Evolutionary conservation across 2,797 vertebrate species (phyloP).

Genomic region (Sebastiscus albofasciatus): DNA sequence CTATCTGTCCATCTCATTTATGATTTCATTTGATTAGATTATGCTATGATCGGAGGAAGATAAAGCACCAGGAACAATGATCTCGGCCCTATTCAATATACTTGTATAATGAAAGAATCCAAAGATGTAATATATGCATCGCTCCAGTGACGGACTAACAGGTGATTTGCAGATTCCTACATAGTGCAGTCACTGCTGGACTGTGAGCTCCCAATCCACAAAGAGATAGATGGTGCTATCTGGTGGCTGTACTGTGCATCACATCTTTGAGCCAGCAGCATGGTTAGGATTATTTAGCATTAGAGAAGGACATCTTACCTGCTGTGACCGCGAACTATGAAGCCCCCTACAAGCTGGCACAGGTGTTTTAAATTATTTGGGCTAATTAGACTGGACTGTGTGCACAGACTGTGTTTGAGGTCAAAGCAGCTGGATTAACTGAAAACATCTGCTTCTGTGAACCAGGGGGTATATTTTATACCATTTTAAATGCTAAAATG

Average conservation of each 20-base stretch:
- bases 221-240: constrained; percentile 55
- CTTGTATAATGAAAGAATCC: not conserved
- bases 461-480: not conserved
- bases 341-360: not conserved
- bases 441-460: not conserved
- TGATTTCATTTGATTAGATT: not conserved
- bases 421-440: not conserved
- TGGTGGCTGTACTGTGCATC: constrained; percentile 52
- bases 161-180: not conserved
- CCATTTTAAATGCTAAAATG: not conserved
- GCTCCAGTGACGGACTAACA: not conserved
- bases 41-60: not conserved
- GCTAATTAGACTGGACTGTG: not conserved
- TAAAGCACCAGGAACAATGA: not conserved
- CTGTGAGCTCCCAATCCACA: not conserved
- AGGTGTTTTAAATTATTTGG: not conserved
- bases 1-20: not conserved
- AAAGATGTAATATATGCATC: not conserved
- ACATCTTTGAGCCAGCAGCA: not conserved
- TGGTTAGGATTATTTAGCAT: not conserved
- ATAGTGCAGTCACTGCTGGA: not conserved
- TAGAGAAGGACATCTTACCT: not conserved
- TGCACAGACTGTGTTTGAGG: not conserved
- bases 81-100: not conserved
- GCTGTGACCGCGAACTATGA: not conserved